A percentile compares a stretch with the other conserved stretches of the same genome.
These are phyloP conservation scores for Therioaphis trifolii DNA, from an alignment of 2,888 invertebrate species.

Conservation along the genomic window DNA sequence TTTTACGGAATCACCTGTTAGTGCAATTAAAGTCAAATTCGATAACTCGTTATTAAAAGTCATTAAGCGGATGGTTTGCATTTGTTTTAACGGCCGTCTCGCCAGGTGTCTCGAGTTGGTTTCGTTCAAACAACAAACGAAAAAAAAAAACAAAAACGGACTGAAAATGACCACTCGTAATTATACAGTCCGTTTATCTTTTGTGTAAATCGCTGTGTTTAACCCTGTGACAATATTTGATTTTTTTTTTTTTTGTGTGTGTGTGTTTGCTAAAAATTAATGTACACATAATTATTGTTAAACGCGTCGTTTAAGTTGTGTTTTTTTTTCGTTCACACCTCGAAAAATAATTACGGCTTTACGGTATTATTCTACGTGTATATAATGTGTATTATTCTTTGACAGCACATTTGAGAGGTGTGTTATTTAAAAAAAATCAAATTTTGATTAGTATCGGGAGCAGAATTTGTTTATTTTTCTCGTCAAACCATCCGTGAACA, in stretches of 20 bases:
- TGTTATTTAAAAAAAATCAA: neutral
- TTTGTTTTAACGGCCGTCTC: constrained; percentile 37
- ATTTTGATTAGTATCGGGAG: neutral
- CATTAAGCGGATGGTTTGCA: constrained; percentile 56
- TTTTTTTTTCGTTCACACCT: constrained; percentile 22
- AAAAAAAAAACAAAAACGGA: neutral
- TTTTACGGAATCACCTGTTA: constrained; percentile 54
- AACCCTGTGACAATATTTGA: constrained; percentile 49
- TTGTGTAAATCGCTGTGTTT: constrained; percentile 38
- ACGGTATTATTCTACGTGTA: too few relatives aligned
- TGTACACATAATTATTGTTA: constrained; percentile 19
- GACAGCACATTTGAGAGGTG: neutral
- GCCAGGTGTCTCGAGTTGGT: constrained; percentile 50
- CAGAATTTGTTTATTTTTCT: neutral
- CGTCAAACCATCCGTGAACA: too few relatives aligned
- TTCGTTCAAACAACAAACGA: neutral
- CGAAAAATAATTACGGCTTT: neutral
- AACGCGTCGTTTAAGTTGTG: neutral
- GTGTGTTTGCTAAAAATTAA: constrained; percentile 15
- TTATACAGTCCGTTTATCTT: constrained; percentile 29
- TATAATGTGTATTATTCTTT: neutral
- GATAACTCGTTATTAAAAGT: constrained; percentile 62
- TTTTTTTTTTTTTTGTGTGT: constrained; percentile 38
- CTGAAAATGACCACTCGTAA: constrained; percentile 25
- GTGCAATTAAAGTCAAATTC: constrained; percentile 57